A percentile compares a stretch with the other conserved stretches of the same genome.
These are phyloP conservation scores for Drosophila ezoana DNA, from an alignment of 2,888 invertebrate genomes.

Conservation along the genomic window DNA sequence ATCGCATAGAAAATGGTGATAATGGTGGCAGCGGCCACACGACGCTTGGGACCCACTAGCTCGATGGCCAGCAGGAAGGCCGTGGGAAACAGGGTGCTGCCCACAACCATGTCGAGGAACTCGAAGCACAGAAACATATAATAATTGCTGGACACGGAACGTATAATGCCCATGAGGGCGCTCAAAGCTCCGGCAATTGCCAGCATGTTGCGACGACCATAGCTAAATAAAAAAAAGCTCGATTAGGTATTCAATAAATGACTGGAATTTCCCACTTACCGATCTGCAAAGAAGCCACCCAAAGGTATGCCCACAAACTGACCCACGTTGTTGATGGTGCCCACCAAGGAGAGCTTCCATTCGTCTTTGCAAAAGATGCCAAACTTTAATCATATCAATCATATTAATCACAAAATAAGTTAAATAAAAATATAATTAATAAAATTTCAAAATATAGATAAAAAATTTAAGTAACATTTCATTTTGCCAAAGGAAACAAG, in stretches of 20 bases:
- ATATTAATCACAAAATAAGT: too few species aligned
- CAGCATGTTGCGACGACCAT: constrained; percentile 88
- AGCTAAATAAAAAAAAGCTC: constrained; percentile 57
- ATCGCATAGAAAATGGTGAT: constrained; percentile 89
- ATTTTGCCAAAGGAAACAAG: too few species aligned
- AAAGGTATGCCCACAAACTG: constrained; percentile 90
- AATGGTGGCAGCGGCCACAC: constrained; percentile 90
- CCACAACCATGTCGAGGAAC: constrained; percentile 89
- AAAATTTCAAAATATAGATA: too few species aligned
- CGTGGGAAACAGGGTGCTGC: constrained; percentile 90
- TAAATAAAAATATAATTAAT: not conserved
- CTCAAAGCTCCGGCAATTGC: constrained; percentile 86
- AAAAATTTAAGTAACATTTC: too few species aligned
- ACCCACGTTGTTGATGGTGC: constrained; percentile 90
- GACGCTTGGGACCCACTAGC: constrained; percentile 90
- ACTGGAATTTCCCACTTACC: constrained; percentile 72
- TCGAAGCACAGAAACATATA: constrained; percentile 89
- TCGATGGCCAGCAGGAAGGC: constrained; percentile 91
- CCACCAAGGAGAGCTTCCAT: constrained; percentile 90
- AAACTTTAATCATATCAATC: constrained; percentile 64
- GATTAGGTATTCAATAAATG: not conserved
- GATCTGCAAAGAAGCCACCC: constrained; percentile 88
- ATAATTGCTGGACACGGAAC: constrained; percentile 89
- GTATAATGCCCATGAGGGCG: constrained; percentile 88
- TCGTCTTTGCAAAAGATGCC: constrained; percentile 82